A percentile compares a stretch with the other conserved stretches of the same genome.
Evolutionary conservation across 2,888 invertebrate species (phyloP).

Genomic region (Morinoia aosen): DNA sequence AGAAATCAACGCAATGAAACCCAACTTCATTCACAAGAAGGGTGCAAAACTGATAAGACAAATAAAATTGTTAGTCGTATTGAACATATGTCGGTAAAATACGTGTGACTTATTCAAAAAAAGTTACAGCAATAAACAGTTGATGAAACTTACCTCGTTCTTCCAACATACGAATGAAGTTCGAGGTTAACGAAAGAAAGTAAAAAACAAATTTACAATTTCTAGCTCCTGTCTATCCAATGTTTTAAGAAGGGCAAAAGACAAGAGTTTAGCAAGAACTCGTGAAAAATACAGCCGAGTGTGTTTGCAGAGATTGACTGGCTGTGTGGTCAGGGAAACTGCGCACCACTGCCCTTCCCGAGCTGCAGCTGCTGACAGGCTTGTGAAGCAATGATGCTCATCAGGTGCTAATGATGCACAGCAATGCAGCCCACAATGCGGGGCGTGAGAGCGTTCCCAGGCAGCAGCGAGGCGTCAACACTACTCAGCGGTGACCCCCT

Average conservation of each 20-base stretch:
- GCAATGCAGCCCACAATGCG: conserved; percentile 17
- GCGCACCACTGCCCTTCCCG: background rate
- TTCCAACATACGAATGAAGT: background rate
- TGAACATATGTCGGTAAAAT: no score
- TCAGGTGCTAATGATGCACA: conserved; percentile 10
- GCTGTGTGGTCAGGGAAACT: background rate
- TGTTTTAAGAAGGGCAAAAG: background rate
- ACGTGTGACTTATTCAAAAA: background rate
- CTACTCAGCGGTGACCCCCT: background rate
- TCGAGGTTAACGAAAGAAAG: no score
- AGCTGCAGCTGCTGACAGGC: background rate
- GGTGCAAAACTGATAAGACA: no score
- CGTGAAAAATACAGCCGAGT: background rate
- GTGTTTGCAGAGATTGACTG: background rate
- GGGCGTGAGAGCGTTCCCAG: background rate
- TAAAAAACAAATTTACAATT: background rate
- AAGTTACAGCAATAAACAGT: background rate
- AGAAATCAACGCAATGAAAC: no score
- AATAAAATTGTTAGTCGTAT: no score
- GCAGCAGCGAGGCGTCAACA: background rate
- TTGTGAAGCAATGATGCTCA: background rate
- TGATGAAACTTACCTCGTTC: background rate
- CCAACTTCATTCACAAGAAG: no score
- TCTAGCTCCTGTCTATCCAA: background rate
- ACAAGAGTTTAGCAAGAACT: background rate